Evolutionary conservation across 2,888 invertebrate species (phyloP).

Genomic region (Pammene aurita): DNA sequence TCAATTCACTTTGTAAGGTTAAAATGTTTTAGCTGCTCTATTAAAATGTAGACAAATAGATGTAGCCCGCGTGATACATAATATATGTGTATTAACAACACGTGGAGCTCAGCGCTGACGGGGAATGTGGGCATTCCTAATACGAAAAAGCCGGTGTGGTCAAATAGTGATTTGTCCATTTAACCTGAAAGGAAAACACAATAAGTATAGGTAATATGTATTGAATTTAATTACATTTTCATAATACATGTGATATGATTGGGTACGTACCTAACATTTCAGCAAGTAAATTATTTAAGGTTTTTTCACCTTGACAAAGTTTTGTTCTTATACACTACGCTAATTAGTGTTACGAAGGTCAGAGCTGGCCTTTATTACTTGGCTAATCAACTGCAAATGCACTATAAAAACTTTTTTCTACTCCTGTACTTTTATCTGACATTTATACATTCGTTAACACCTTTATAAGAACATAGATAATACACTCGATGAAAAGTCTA

Average conservation of each 20-base stretch:
- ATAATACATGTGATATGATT: not conserved
- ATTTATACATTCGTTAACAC: no score
- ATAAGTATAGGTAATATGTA: no score
- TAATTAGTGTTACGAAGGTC: slow-evolving; percentile 64
- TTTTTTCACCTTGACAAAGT: slow-evolving; percentile 64
- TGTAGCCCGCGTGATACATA: slow-evolving; percentile 27
- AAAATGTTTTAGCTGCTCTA: slow-evolving; percentile 49
- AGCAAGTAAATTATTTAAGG: slow-evolving; percentile 38
- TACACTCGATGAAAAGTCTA: no score
- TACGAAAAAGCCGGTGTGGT: no score
- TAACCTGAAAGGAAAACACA: no score
- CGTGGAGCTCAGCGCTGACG: no score
- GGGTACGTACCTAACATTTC: not conserved
- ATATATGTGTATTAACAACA: no score
- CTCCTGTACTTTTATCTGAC: no score
- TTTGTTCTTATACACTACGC: slow-evolving; percentile 55
- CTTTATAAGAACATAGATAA: no score
- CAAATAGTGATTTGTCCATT: no score
- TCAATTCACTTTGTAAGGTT: slow-evolving; percentile 77
- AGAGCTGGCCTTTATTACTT: slow-evolving; percentile 70
- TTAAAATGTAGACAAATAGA: slow-evolving; percentile 51
- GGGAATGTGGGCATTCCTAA: no score
- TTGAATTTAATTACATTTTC: not conserved
- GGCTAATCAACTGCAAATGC: slow-evolving; percentile 73
- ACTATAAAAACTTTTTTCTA: no score